phyloP scores from a whole-genome alignment of 2,888 invertebrate genomes.

The Aspidiotus destructor region DNA sequence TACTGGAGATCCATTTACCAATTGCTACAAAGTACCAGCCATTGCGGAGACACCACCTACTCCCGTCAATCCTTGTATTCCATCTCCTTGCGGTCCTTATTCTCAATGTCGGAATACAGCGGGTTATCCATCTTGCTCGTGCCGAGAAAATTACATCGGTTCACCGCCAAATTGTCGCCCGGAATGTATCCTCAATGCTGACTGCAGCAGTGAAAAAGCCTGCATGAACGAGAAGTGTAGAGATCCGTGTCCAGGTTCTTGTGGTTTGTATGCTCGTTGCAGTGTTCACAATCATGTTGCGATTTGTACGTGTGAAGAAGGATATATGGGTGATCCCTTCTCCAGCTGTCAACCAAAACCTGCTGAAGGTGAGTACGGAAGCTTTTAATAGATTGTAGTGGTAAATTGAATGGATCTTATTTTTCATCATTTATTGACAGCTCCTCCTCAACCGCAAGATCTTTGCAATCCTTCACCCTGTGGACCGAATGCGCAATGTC shows the following conservation, averaged over 20 bases:
- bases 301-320: constrained; percentile 54
- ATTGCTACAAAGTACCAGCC: constrained; percentile 39
- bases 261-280: constrained; percentile 43
- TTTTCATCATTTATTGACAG: too few species aligned
- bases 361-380: constrained; percentile 14
- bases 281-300: constrained; percentile 64
- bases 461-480: constrained; percentile 64
- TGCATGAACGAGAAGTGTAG: constrained; percentile 46
- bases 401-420: too few species aligned
- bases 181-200: constrained; percentile 58
- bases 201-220: constrained; percentile 47
- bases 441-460: constrained; percentile 40
- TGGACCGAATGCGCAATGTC: constrained; percentile 59
- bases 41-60: constrained; percentile 38
- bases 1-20: constrained; percentile 43
- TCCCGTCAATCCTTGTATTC: constrained; percentile 50
- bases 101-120: constrained; percentile 60
- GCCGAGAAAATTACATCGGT: constrained; percentile 56
- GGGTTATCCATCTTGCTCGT: constrained; percentile 59
- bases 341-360: constrained; percentile 39
- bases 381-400: too few species aligned
- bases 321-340: constrained; percentile 44
- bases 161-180: constrained; percentile 61
- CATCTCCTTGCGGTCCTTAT: constrained; percentile 69
- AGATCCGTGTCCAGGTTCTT: constrained; percentile 46